Evolutionary conservation across 2,888 invertebrate genomes (phyloP), one percentile per base, ranked within the genome.

Genomic region (Oscheius sp.): DNA sequence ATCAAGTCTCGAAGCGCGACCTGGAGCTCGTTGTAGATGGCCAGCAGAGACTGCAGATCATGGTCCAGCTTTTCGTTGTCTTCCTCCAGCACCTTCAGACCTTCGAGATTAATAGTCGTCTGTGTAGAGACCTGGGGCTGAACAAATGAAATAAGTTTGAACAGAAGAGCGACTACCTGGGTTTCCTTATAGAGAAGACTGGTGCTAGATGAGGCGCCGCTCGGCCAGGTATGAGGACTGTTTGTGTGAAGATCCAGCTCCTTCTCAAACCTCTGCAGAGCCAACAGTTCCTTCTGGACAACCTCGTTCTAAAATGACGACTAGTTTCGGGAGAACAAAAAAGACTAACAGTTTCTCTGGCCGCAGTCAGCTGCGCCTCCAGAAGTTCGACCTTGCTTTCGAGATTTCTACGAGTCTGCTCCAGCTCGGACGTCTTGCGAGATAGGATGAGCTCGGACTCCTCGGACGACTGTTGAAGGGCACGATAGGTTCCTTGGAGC

Each of bases 181-280:
- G 63, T 63, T 10, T 48, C 48, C 48, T 63, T 63, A 29, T 21
- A 47, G 21, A 63, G 47, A 2, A 63, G 63, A 63, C 21, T 48
- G 2, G 63, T 29, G 47, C 48, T 63, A 4, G 63, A 9, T 10
- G 63, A 63, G 2, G 29, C 2, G 10, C 2, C n/a, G 4, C 11
- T 7, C 1, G 63, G 48, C 63, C 63, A 63, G 29, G 63, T 63
- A 21, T 42, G 42, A 42, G 42, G 42, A 7, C 47, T 63, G 48
- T 63, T 63, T 4, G 63, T 63, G 13, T 29, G 47, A 21, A 29
- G 1, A 9, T 47, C 63, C 11, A n/a, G 9, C 29, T 47, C 63
- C 5, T 47, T 10, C 11, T 48, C 48, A 11, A 63, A 63, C 4
- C 29, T 48, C n/a, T 29, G 5, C 4, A 29, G 48, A 47, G 42